Conservation (phyloP, 2,888 invertebrate species). For the Drosophila demipolita region DNA sequence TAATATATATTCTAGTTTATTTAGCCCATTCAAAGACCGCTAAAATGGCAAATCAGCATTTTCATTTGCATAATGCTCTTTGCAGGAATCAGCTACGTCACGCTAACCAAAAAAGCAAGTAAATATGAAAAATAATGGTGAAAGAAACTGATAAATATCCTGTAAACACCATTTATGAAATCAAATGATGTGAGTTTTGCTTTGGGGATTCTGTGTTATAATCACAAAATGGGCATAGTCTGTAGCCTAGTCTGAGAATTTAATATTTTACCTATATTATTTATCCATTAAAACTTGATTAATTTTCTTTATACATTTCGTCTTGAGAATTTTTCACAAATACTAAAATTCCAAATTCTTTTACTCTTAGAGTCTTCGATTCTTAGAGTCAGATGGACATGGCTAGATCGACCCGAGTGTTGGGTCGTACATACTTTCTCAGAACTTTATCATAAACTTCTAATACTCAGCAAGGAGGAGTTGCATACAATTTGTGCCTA, state of each 20-base stretch:
- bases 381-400: neutral
- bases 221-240: neutral
- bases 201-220: neutral
- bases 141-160: neutral
- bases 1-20: constrained; percentile 39
- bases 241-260: neutral
- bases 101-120: constrained; percentile 9
- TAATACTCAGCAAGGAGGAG: neutral
- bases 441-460: neutral
- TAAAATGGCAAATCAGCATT: constrained; percentile 62
- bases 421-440: neutral
- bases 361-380: neutral
- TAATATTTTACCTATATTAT: neutral
- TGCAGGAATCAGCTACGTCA: constrained; percentile 31
- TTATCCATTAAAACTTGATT: neutral
- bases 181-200: neutral
- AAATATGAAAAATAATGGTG: neutral
- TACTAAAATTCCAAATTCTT: neutral
- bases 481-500: constrained; percentile 35
- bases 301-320: neutral
- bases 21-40: constrained; percentile 44
- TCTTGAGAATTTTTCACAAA: neutral
- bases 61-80: constrained; percentile 50
- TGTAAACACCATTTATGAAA: neutral
- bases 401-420: neutral